A percentile compares a stretch with the other conserved stretches of the same genome.
phyloP scores from a whole-genome alignment of 2,113 vertebrate species.

The Ia io region DNA sequence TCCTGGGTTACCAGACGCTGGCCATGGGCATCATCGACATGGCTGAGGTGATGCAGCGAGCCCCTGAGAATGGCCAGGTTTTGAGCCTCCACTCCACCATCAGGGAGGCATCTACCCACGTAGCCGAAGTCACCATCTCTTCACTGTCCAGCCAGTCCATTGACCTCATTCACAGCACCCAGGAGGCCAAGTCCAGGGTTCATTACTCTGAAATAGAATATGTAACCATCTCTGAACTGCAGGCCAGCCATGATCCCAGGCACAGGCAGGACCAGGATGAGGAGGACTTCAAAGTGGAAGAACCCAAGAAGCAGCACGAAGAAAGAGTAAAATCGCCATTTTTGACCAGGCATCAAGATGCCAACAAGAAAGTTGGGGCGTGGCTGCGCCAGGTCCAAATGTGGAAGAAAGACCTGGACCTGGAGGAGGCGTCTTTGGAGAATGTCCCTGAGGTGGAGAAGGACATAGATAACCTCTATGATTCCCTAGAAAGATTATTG shows the following conservation, averaged over 20 bases:
- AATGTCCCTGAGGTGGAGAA: too few relatives aligned
- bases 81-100: constrained; percentile 92
- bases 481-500: too few relatives aligned
- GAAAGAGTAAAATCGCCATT: constrained; percentile 93
- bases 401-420: too few relatives aligned
- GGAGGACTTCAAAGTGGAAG: constrained; percentile 92
- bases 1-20: constrained; percentile 85
- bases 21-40: constrained; percentile 92
- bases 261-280: constrained; percentile 95
- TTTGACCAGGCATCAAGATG: constrained; percentile 86
- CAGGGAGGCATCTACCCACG: constrained; percentile 92
- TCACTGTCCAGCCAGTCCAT: constrained; percentile 96
- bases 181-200: not conserved
- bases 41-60: constrained; percentile 97
- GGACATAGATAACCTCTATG: not conserved
- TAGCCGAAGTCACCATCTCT: constrained; percentile 96
- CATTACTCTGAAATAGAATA: constrained; percentile 66
- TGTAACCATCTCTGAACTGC: constrained; percentile 94
- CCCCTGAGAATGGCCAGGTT: constrained; percentile 92
- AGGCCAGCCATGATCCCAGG: constrained; percentile 96
- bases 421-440: too few relatives aligned
- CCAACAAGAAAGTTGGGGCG: not conserved
- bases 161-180: constrained; percentile 70
- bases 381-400: too few relatives aligned
- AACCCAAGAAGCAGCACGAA: constrained; percentile 95